phyloP scores from a whole-genome alignment of 37 sponge, comb jelly and placozoan species.

The Haliclona indistincta region DNA sequence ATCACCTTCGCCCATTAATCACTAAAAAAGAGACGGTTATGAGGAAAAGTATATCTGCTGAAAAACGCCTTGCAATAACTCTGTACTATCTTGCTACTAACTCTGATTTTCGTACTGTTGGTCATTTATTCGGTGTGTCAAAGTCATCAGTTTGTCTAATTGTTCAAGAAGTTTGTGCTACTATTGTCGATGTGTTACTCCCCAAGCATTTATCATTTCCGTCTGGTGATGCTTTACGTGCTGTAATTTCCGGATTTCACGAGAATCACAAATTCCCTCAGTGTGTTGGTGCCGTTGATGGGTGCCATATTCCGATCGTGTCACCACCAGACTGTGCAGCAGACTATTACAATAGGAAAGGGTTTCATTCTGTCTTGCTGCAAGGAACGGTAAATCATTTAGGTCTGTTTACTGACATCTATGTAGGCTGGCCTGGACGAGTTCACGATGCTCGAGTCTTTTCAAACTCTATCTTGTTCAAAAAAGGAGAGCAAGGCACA shows the following conservation, averaged over 20 bases:
- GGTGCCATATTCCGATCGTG: constrained; percentile 30
- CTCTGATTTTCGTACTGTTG: constrained; percentile 53
- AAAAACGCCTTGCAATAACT: constrained; percentile 25
- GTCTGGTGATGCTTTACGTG: constrained; percentile 27
- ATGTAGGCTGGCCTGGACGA: constrained; percentile 40
- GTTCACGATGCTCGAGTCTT: constrained; percentile 57
- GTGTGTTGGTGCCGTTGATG: constrained; percentile 41
- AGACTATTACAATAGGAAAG: constrained; percentile 56
- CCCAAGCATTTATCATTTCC: constrained; percentile 33
- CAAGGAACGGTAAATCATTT: constrained; percentile 29
- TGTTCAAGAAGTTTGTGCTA: constrained; percentile 31
- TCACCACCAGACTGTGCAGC: constrained; percentile 17
- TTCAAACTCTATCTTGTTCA: constrained; percentile 23
- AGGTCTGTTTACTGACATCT: constrained; percentile 23
- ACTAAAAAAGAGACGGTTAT: constrained; percentile 14
- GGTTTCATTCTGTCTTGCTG: constrained; percentile 38
- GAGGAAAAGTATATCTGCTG: constrained; percentile 2
- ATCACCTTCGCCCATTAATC: not conserved
- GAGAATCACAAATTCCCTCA: constrained; percentile 30
- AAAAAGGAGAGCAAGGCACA: not conserved
- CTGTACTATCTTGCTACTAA: constrained; percentile 44
- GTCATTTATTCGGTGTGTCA: constrained; percentile 44
- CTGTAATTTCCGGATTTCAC: constrained; percentile 36
- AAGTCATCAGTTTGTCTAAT: constrained; percentile 39
- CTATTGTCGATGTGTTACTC: constrained; percentile 33